Base-by-base conservation (phyloP, 1,140 invertebrate species). In the Brachionus plicatilis region DNA sequence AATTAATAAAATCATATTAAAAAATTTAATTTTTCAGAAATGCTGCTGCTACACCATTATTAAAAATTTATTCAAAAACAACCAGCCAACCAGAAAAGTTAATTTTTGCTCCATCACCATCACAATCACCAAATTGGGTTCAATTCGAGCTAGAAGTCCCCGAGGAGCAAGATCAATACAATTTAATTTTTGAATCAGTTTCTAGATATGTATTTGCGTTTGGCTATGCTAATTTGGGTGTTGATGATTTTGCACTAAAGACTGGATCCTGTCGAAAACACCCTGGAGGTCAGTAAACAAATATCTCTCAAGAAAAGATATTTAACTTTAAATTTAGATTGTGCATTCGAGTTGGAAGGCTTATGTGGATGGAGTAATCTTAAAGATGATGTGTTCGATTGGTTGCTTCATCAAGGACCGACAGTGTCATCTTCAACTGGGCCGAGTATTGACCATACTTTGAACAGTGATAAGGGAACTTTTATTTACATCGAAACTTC, bases 391-490 rank as follows among this genome's bases (percentile, higher is more conserved):
- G 78, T 82, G 9, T 86, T 85, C 85, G 86, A 76, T 84, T 86
- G n/a, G 86, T 85, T 85, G n/a, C 41, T 83, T 12, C 43, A 83
- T 20, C 47, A 72, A 79, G 86, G 86, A n/a, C 47, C 56, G 17
- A 88, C 87, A n/a, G 3, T n/a, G n/a, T 85, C 86, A 8, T 6
- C 2, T 7, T 53, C 68, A 14, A 88, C 87, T 43, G 87, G 87
- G 6, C 87, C 87, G 20, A 85, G 75, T 20, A 85, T 85, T 24
- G 83, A 84, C 87, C 94, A 91, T 76, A 76, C 72, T 76, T 24
- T 76, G 24, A 37, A 24, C 45, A 84, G 33, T 75, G 20, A 37
- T 24, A 76, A 76, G 12, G 72, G 72, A n/a, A 76, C 72, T 50
- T 76, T 50, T 76, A 0, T 76, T 14, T 76, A 29, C 12, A 76